These are phyloP conservation scores for Punctoribates punctum DNA, from an alignment of 2,888 invertebrate genomes.

Conservation along the genomic window DNA sequence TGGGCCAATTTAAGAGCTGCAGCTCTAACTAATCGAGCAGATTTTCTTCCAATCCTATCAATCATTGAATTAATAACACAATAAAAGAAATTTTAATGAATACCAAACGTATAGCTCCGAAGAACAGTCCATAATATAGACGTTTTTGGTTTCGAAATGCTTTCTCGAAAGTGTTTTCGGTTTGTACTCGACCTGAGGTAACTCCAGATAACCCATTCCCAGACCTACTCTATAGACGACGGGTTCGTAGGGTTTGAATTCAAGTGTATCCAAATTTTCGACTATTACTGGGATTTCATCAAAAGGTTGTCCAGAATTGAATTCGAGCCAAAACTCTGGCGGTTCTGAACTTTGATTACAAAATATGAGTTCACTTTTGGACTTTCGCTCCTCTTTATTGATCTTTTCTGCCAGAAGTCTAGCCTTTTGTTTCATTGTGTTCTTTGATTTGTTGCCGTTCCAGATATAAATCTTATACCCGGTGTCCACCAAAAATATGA, in stretches of 20 bases:
- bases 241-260: constrained; percentile 65
- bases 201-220: constrained; percentile 96
- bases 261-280: constrained; percentile 65
- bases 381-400: constrained; percentile 96
- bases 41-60: constrained; percentile 92
- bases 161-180: constrained; percentile 35
- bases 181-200: constrained; percentile 70
- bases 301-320: constrained; percentile 55
- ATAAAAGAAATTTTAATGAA: constrained; percentile 48
- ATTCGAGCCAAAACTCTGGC: constrained; percentile 72
- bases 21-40: constrained; percentile 86
- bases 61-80: background rate
- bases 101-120: constrained; percentile 93
- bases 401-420: constrained; percentile 94
- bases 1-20: constrained; percentile 96
- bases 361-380: constrained; percentile 81
- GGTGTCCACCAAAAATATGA: constrained; percentile 84
- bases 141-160: constrained; percentile 76
- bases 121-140: constrained; percentile 92
- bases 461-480: constrained; percentile 83
- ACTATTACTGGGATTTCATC: constrained; percentile 25
- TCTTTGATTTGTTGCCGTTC: constrained; percentile 69
- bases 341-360: constrained; percentile 78
- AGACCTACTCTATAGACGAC: constrained; percentile 89
- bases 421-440: constrained; percentile 80